Evolutionary conservation across 2,797 vertebrate genomes (phyloP), one percentile per base, ranked within the genome.

Genomic region (Capromys pilorides): DNA sequence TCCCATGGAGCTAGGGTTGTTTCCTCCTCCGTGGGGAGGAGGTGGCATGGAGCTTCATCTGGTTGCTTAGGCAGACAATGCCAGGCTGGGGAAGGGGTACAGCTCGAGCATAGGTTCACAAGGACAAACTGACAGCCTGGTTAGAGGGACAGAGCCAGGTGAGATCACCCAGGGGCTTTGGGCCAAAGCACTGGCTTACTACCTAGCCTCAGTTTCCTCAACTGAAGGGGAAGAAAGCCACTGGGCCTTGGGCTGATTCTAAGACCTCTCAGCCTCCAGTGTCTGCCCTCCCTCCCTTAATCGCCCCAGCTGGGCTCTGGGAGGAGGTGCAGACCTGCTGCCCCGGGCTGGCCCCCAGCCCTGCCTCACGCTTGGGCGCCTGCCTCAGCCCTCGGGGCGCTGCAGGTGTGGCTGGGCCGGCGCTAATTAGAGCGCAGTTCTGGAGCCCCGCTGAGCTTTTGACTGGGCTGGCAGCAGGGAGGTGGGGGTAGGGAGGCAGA

Each of bases 321-420:
- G n/a, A 66, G 82, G 93, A 92, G 86, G 90, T 93, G n/a, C 64
- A 41, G 94, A 91, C 86, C 94, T 73, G 61, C 75, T 97, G 96
- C 94, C 93, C 95, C 0, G 0, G 83, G 89, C 96, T 92, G 94
- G 87, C 96, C 97, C 95, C 82, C 89, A 91, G 80, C 94, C 95
- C 54, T 39, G 95, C 79, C 97, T 98, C 98, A 97, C 97, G 97
- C 98, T 92, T 92, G 97, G 97, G 88, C 91, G 95, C 95, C 94
- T 24, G 97, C 96, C 97, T 88, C 88, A 24, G 94, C 90, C 71
- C 71, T 13, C 95, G 98, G 98, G 99, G 99, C 98, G 95, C 59
- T 98, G 99, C 99, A 99, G 99, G 99, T 99, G 99, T 99, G 98
- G 98, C 98, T 98, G 99, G 98, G 98, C 99, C 98, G 78, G 97